A percentile compares a stretch with the other conserved stretches of the same genome.
Conservation (phyloP, 2,113 vertebrate genomes). For the Oncorhynchus kisutch region DNA sequence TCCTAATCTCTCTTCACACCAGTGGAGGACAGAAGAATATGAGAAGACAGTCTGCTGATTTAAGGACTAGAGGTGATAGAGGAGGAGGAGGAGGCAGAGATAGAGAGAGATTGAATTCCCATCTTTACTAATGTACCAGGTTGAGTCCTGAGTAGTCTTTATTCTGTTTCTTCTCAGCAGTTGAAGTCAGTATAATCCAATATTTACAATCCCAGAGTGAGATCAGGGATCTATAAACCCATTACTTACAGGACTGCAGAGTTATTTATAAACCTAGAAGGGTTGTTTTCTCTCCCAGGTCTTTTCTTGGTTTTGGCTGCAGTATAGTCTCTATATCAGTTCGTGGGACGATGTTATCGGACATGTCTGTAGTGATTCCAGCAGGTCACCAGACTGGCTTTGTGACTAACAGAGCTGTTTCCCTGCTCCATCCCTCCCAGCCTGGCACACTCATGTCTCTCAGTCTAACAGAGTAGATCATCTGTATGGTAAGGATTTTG, state of each 20-base stretch:
- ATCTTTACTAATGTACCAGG: constrained; percentile 34
- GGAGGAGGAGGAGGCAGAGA: not conserved
- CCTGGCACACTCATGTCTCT: not conserved
- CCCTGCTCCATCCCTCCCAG: not conserved
- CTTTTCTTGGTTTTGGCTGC: not conserved
- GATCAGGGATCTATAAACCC: constrained; percentile 49
- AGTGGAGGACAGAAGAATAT: not conserved
- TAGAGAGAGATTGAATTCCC: constrained; percentile 5
- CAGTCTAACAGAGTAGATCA: not conserved
- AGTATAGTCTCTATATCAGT: too few relatives aligned
- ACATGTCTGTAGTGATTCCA: too few relatives aligned
- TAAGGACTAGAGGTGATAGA: not conserved
- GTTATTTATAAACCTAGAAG: constrained; percentile 46
- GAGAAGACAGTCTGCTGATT: not conserved
- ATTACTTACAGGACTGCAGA: constrained; percentile 46
- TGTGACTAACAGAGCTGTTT: not conserved
- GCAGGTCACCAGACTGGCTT: too few relatives aligned
- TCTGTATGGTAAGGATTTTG: too few relatives aligned
- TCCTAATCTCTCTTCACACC: not conserved
- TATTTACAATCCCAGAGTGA: constrained; percentile 45
- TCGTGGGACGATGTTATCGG: too few relatives aligned
- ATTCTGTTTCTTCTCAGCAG: constrained; percentile 31
- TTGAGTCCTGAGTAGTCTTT: constrained; percentile 36
- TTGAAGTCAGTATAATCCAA: constrained; percentile 50
- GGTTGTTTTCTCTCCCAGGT: constrained; percentile 49